phyloP scores from a whole-genome alignment of 2,113 vertebrate species.

The Alectura lathami region DNA sequence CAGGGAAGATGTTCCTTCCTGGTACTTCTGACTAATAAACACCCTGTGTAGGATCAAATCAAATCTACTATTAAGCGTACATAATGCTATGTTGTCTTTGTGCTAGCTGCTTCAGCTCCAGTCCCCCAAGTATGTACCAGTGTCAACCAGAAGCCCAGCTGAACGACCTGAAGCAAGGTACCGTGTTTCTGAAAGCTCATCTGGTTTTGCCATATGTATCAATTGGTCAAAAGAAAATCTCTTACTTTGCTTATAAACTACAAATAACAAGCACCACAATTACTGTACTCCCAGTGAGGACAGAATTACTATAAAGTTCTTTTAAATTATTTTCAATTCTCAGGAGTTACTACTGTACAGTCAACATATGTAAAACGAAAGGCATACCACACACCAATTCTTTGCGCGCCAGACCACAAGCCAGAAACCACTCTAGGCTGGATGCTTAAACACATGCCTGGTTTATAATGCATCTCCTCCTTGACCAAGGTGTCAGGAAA shows the following conservation, averaged over 20 bases:
- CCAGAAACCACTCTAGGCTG: background rate
- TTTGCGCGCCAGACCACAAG: background rate
- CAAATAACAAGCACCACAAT: background rate
- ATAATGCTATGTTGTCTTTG: background rate
- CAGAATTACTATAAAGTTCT: background rate
- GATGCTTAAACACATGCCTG: background rate
- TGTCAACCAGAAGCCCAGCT: background rate
- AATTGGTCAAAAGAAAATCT: background rate
- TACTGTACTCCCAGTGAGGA: background rate
- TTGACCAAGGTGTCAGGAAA: background rate
- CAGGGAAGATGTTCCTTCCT: background rate
- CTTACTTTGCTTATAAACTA: background rate
- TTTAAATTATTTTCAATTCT: background rate
- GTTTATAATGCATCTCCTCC: rapidly evolving
- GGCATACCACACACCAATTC: background rate
- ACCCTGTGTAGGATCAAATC: background rate
- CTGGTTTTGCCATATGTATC: background rate
- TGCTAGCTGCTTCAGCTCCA: background rate
- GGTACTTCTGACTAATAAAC: background rate
- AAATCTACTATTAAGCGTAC: background rate
- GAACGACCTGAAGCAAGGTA: background rate
- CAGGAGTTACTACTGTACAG: background rate
- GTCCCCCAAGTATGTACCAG: background rate
- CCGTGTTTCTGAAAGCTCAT: background rate
- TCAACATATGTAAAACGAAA: background rate